Evolutionary conservation across 2,113 vertebrate species (phyloP), one percentile per base, ranked within the genome.

Genomic region (Forbesichthys agassizii): DNA sequence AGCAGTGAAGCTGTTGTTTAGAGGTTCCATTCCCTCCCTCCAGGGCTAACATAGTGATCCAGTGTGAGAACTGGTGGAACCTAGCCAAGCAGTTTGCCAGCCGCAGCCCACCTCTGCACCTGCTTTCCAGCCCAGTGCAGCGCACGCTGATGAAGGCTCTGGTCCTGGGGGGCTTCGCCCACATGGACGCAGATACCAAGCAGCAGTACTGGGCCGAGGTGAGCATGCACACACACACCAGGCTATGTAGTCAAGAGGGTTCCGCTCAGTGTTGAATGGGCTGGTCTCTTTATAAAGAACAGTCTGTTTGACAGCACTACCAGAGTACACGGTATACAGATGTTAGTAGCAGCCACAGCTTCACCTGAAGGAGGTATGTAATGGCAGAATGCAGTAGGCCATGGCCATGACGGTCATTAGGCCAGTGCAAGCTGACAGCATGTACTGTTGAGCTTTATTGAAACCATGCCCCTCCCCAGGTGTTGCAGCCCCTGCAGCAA

Each of bases 181-280:
- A 98, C 84, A 98, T 99, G 97, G 96, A 99, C 85, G 93, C 96
- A 0, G 97, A 99, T 83, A 94, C 94, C 80, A 99, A 99, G 68
- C 96, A 98, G 78, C 97, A 99, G 53, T 99, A 99, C 85, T 99
- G 98, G 98, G 96, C 96, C 0, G 97, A 99, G 95, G 98, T 99
- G 90, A 93, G 64, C 62, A 52, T 58, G 54, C 52, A 53, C 12
- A 13, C 48, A 13, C 13, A 33, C 48, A 33, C 62, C 61, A 14
- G 3, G 27, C 27, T 27, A 27, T 27, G 27, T 27, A 27, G 27
- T 27, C 27, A 27, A 27, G 27, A 27, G 27, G 27, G 27, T 27
- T 27, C 27, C 27, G 27, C 2, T 27, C 27, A 27, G 1, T 27
- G 27, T 27, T 27, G 27, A 27, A 27, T 27, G 27, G 27, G 27